Evolutionary conservation across 2,888 invertebrate genomes (phyloP).

Genomic region (Alentia gelatinosa): DNA sequence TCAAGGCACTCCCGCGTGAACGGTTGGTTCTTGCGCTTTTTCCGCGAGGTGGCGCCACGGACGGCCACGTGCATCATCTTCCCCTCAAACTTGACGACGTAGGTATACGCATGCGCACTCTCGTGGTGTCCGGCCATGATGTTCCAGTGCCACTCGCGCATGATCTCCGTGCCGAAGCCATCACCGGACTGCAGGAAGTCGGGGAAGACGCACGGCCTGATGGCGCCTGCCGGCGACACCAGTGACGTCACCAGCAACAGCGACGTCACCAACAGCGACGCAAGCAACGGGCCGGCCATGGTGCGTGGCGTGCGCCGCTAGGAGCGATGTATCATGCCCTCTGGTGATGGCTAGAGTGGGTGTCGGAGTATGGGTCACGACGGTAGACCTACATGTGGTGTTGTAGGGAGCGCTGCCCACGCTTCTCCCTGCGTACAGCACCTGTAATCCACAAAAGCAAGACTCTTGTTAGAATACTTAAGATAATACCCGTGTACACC

Average conservation of each 20-base stretch:
- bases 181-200: constrained; percentile 50
- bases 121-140: constrained; percentile 26
- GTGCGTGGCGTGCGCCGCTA: background rate
- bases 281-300: background rate
- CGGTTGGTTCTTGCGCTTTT: constrained; percentile 17
- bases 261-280: background rate
- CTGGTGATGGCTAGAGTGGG: background rate
- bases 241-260: background rate
- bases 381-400: background rate
- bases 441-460: background rate
- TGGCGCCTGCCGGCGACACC: background rate
- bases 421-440: background rate
- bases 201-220: constrained; percentile 25
- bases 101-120: constrained; percentile 44
- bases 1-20: constrained; percentile 63
- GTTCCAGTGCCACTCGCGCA: constrained; percentile 53
- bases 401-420: background rate
- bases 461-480: too few relatives aligned
- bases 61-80: constrained; percentile 44
- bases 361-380: background rate
- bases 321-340: background rate
- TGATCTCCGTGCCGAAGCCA: constrained; percentile 46
- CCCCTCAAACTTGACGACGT: constrained; percentile 45
- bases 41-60: background rate
- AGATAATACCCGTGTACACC: background rate